Evolutionary conservation across 2,797 vertebrate genomes (phyloP).

Genomic region (Ctenopoma multispine): DNA sequence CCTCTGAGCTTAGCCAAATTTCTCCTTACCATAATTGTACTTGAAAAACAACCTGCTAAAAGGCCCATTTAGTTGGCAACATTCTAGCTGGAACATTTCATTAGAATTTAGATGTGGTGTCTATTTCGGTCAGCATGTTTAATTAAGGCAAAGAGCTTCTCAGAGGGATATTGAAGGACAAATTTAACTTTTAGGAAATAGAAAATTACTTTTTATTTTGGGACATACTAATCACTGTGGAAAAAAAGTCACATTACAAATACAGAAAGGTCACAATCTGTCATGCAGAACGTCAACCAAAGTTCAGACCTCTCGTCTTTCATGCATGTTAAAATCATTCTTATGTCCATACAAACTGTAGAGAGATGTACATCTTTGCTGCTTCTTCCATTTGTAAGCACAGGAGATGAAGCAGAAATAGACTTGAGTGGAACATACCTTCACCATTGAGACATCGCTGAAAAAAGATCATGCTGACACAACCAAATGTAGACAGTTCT

Average conservation of each 20-base stretch:
- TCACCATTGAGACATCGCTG: slow-evolving; percentile 14
- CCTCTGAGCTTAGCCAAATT: slow-evolving; percentile 26
- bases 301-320: slow-evolving; percentile 23
- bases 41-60: slow-evolving; percentile 48
- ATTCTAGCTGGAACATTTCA: slow-evolving; percentile 29
- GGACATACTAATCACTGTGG: neutral
- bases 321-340: slow-evolving; percentile 20
- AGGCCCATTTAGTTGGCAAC: slow-evolving; percentile 22
- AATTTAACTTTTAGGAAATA: slow-evolving; percentile 4
- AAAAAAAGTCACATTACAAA: neutral
- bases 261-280: slow-evolving; percentile 2
- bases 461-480: slow-evolving; percentile 26
- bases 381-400: neutral
- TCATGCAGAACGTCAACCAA: slow-evolving; percentile 1
- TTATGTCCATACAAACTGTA: slow-evolving; percentile 48
- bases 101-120: slow-evolving; percentile 31
- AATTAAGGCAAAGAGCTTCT: slow-evolving; percentile 23
- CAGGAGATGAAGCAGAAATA: slow-evolving; percentile 24
- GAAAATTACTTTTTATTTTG: slow-evolving; percentile 1
- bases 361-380: neutral
- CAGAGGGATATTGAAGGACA: neutral
- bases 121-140: slow-evolving; percentile 30
- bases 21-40: slow-evolving; percentile 43
- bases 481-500: slow-evolving; percentile 10
- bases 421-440: slow-evolving; percentile 39